A percentile compares a stretch with the other conserved stretches of the same genome.
These are phyloP conservation scores for Vanessa atalanta DNA, from an alignment of 1,140 invertebrate genomes.

Conservation along the genomic window DNA sequence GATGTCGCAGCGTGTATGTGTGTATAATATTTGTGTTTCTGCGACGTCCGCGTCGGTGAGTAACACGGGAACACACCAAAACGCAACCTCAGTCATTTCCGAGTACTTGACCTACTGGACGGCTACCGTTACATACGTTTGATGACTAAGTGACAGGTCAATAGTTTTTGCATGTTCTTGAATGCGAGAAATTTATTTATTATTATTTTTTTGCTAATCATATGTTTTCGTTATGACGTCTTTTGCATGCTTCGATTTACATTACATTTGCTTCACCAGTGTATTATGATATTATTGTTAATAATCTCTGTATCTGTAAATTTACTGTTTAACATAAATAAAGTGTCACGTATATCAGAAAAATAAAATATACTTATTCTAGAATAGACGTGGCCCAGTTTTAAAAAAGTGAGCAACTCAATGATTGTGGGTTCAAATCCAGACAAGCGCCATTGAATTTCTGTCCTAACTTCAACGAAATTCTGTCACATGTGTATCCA, in stretches of 20 bases:
- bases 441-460: too few species aligned
- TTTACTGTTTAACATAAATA: too few species aligned
- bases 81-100: slow-evolving; percentile 56
- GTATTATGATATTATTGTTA: not conserved
- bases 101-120: slow-evolving; percentile 64
- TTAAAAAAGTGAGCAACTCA: too few species aligned
- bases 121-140: slow-evolving; percentile 53
- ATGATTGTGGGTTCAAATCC: too few species aligned
- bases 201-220: slow-evolving; percentile 17
- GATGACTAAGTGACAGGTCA: slow-evolving; percentile 51
- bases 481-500: too few species aligned
- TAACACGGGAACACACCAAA: slow-evolving; percentile 44
- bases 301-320: not conserved
- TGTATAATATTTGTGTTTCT: not conserved
- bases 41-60: slow-evolving; percentile 41
- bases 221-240: slow-evolving; percentile 7
- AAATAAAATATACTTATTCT: too few species aligned
- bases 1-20: not conserved
- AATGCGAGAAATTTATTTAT: slow-evolving; percentile 7
- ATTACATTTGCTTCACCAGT: not conserved
- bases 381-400: too few species aligned
- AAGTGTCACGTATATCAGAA: too few species aligned
- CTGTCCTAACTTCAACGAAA: too few species aligned
- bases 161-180: slow-evolving; percentile 33
- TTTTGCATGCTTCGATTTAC: not conserved